phyloP scores from a whole-genome alignment of 2,888 invertebrate species.

The Idaea biselata region DNA sequence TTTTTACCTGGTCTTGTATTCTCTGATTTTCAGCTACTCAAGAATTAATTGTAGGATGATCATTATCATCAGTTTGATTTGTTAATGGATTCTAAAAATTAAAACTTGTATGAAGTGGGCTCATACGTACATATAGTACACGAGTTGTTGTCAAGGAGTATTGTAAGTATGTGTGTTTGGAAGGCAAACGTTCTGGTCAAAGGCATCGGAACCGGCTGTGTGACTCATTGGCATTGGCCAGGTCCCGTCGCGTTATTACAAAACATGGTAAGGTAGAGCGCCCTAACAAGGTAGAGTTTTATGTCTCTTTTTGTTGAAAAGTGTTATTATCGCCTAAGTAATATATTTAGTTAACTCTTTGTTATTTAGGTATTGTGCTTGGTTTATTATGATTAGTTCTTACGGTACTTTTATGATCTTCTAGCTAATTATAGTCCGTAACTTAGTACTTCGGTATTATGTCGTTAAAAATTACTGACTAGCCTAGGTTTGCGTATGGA shows the following conservation, averaged over 20 bases:
- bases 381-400: too few species aligned
- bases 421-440: too few species aligned
- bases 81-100: neutral
- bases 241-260: constrained; percentile 28
- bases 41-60: neutral
- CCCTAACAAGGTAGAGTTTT: neutral
- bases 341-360: too few species aligned
- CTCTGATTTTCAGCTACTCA: neutral
- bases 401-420: too few species aligned
- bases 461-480: too few species aligned
- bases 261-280: constrained; percentile 1
- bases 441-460: too few species aligned
- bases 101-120: neutral
- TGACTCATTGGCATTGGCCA: constrained; percentile 57
- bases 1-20: neutral
- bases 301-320: neutral
- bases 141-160: constrained; percentile 22
- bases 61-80: neutral
- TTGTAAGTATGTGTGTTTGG: constrained; percentile 19
- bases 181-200: constrained; percentile 35
- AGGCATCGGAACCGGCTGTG: constrained; percentile 47
- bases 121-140: constrained; percentile 1
- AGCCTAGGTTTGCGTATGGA: too few species aligned
- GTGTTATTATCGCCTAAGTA: too few species aligned
- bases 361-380: too few species aligned